These are phyloP conservation scores for Aleadryas rufinucha DNA, from an alignment of 2,113 vertebrate genomes.

Conservation along the genomic window DNA sequence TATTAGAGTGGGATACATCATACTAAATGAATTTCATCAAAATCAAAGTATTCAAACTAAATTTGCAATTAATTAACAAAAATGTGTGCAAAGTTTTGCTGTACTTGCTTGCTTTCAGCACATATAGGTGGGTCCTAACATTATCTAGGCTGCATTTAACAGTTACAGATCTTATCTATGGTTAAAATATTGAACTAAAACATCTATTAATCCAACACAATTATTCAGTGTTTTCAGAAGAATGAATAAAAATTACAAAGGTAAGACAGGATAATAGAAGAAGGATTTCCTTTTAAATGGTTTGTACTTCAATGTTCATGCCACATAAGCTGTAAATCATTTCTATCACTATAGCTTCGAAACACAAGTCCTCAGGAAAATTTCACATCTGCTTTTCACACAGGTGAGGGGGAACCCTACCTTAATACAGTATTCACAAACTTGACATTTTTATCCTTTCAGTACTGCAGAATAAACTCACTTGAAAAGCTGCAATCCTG, in stretches of 20 bases:
- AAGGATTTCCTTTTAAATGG: not conserved
- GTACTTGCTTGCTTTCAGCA: not conserved
- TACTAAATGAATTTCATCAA: not conserved
- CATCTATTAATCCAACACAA: not conserved
- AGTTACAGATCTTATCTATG: not conserved
- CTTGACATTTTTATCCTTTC: not conserved
- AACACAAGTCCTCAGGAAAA: not conserved
- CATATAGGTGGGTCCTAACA: not conserved
- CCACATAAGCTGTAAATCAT: not conserved
- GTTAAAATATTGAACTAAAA: slow-evolving; percentile 15
- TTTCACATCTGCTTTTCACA: slow-evolving; percentile 2
- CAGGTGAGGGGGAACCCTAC: not conserved
- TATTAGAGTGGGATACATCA: not conserved
- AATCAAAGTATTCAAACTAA: not conserved
- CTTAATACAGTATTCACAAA: not conserved
- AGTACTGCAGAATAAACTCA: not conserved
- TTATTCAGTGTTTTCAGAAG: not conserved
- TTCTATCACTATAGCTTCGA: not conserved
- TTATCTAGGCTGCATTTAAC: not conserved
- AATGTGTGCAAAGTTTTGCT: not conserved
- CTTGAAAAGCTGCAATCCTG: not conserved
- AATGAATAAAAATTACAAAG: not conserved
- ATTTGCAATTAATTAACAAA: not conserved
- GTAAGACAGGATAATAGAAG: not conserved
- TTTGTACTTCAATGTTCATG: not conserved